A percentile compares a stretch with the other conserved stretches of the same genome.
These are phyloP conservation scores for Oenanthe melanoleuca DNA, from an alignment of 2,113 vertebrate genomes.

Conservation along the genomic window DNA sequence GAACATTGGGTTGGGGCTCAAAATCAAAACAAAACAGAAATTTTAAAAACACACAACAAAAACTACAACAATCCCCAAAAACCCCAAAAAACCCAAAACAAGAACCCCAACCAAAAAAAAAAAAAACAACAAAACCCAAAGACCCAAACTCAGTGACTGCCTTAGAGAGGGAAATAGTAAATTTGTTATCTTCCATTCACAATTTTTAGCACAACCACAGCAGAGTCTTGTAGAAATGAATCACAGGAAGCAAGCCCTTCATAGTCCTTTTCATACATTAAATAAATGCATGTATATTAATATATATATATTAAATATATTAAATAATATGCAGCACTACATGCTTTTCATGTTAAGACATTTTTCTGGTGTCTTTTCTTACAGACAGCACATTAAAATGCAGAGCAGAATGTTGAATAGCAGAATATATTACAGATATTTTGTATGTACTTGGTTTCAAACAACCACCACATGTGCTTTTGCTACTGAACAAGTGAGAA, in stretches of 20 bases:
- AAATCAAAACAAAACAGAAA: neutral
- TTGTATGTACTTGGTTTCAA: neutral
- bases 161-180: neutral
- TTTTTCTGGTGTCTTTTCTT: neutral
- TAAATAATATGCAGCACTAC: neutral
- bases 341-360: neutral
- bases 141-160: too few species aligned
- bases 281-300: neutral
- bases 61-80: neutral
- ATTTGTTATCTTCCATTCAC: neutral
- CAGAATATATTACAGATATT: neutral
- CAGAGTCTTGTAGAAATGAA: neutral
- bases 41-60: rapidly evolving
- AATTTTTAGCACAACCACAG: neutral
- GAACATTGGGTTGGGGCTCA: neutral
- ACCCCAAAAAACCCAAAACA: neutral
- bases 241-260: neutral
- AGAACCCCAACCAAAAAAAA: neutral
- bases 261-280: neutral
- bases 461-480: rapidly evolving
- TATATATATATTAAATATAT: neutral
- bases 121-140: too few species aligned
- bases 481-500: neutral
- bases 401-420: neutral
- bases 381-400: neutral